A percentile compares a stretch with the other conserved stretches of the same genome.
Evolutionary conservation across 1,140 invertebrate genomes (phyloP).

Genomic region (Pygmarrhopalites habei): DNA sequence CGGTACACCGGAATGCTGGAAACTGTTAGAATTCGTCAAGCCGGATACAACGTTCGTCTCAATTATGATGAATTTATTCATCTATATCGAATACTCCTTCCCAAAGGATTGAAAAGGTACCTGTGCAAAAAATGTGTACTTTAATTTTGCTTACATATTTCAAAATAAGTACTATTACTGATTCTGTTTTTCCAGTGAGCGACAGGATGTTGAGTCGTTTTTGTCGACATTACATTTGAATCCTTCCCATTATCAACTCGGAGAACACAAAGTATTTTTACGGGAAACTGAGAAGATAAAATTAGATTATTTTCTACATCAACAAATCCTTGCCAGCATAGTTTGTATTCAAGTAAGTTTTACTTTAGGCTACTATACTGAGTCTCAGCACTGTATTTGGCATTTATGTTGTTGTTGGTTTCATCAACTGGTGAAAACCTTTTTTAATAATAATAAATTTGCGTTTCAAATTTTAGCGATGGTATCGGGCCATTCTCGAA

Average conservation of each 20-base stretch:
- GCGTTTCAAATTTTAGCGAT: too few species aligned
- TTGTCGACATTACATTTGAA: conserved; percentile 71
- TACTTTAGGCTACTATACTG: too few species aligned
- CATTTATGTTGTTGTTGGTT: too few species aligned
- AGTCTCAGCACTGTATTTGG: too few species aligned
- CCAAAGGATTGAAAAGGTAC: conserved; percentile 67
- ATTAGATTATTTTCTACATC: conserved; percentile 81
- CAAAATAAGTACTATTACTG: conserved; percentile 11
- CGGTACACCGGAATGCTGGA: conserved; percentile 93
- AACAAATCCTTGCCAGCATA: conserved; percentile 87
- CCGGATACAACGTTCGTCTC: conserved; percentile 87
- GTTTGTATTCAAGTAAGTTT: conserved; percentile 82
- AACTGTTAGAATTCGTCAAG: conserved; percentile 88
- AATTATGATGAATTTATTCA: conserved; percentile 93
- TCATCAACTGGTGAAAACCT: too few species aligned
- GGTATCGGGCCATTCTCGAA: conserved; percentile 77
- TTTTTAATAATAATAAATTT: too few species aligned
- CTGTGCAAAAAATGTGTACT: background rate
- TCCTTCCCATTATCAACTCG: conserved; percentile 84
- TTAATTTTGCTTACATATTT: background rate
- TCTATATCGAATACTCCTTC: conserved; percentile 79
- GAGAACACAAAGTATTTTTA: conserved; percentile 82
- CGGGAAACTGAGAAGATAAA: conserved; percentile 89
- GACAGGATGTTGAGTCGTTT: conserved; percentile 71
- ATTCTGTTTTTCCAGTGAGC: conserved; percentile 51